Conservation (phyloP, 1,140 invertebrate genomes). For the Paraescarpia echinospica region DNA sequence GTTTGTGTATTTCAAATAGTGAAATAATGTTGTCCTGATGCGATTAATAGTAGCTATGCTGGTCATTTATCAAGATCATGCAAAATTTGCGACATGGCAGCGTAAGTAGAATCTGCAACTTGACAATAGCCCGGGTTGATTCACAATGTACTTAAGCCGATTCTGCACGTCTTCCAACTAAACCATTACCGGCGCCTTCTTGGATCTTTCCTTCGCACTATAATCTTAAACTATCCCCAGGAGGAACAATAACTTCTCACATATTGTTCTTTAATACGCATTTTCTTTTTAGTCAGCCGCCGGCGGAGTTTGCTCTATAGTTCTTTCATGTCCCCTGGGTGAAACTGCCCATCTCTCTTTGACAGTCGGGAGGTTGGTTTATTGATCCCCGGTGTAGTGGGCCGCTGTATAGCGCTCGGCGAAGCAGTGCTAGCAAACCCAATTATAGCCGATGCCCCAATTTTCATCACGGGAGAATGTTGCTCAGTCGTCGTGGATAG, state of each 20-base stretch:
- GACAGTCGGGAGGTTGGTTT: neutral
- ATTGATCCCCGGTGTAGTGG: neutral
- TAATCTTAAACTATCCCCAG: neutral
- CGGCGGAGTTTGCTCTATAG: neutral
- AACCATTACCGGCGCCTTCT: neutral
- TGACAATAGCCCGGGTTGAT: neutral
- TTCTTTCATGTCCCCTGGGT: neutral
- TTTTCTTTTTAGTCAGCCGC: neutral
- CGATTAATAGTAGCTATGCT: neutral
- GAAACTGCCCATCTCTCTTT: neutral
- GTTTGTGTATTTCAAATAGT: neutral
- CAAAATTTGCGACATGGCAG: neutral
- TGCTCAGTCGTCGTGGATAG: neutral
- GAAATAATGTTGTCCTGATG: neutral
- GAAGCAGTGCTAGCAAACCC: neutral
- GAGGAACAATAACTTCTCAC: neutral
- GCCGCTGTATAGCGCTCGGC: neutral
- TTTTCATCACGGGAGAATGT: neutral
- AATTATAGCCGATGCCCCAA: neutral
- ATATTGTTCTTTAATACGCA: neutral
- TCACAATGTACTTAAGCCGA: neutral
- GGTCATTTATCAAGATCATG: neutral
- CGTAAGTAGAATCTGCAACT: neutral
- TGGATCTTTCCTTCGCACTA: neutral
- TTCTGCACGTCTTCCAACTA: neutral